Percentiles rank a stretch among this genome's conserved stretches.
Evolutionary conservation across 1,140 invertebrate species (phyloP).

Genomic region (Drosophila teissieri): DNA sequence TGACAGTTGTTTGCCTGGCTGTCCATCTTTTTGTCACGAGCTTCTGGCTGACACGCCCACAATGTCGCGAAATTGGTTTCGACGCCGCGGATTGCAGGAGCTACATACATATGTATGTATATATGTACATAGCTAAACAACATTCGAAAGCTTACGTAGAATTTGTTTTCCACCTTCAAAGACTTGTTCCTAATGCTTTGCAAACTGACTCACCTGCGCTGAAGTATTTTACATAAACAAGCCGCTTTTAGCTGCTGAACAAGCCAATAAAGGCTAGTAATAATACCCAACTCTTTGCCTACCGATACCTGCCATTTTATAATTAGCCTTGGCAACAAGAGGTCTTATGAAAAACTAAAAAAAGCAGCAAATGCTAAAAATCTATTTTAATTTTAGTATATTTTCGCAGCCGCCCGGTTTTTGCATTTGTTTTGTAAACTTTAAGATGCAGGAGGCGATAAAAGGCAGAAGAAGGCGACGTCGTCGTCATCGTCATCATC

Average conservation of each 20-base stretch:
- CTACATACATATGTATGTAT: background rate
- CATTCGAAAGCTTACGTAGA: background rate
- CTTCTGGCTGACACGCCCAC: slow-evolving; percentile 63
- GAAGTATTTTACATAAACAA: background rate
- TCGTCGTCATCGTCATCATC: slow-evolving; percentile 37
- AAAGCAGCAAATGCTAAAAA: slow-evolving; percentile 1
- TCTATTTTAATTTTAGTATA: slow-evolving; percentile 43
- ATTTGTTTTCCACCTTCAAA: background rate
- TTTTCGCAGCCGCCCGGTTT: slow-evolving; percentile 27
- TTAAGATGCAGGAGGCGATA: slow-evolving; percentile 70
- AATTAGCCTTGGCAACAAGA: slow-evolving; percentile 57
- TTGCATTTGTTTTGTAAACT: slow-evolving; percentile 68
- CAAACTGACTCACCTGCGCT: background rate
- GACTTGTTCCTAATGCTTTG: background rate
- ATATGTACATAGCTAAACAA: too few relatives aligned
- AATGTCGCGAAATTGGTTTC: slow-evolving; percentile 69
- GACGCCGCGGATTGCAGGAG: slow-evolving; percentile 10
- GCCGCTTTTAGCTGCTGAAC: background rate
- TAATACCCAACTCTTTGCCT: background rate
- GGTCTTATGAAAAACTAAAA: slow-evolving; percentile 1
- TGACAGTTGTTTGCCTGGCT: slow-evolving; percentile 72
- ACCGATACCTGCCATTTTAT: too few relatives aligned
- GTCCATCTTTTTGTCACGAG: slow-evolving; percentile 79
- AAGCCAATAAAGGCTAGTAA: background rate
- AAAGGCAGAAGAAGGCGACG: slow-evolving; percentile 51